Percentiles rank a stretch among this genome's conserved stretches.
Evolutionary conservation across 2,797 vertebrate species (phyloP).

Genomic region (Spinus olivaceus): DNA sequence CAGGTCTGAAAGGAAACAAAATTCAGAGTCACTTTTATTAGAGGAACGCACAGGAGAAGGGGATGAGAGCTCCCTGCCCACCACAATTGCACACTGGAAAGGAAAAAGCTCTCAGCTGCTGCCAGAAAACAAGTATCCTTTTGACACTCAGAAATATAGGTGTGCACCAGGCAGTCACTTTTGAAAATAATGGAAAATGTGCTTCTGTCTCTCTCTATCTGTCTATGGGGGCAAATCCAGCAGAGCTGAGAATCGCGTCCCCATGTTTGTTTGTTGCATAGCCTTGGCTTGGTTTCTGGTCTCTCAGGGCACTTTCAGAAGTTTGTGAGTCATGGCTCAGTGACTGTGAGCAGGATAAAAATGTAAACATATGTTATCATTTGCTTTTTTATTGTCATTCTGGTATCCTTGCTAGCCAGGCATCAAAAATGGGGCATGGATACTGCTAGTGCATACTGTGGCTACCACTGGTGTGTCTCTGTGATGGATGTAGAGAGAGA

Average conservation of each 20-base stretch:
- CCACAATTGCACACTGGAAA: neutral
- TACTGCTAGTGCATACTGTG: neutral
- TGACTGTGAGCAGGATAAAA: neutral
- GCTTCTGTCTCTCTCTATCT: neutral
- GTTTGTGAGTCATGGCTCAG: neutral
- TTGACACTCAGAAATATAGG: neutral
- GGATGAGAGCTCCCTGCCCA: neutral
- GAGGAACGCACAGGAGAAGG: neutral
- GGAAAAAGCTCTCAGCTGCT: neutral
- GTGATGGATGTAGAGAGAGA: neutral
- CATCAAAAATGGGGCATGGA: neutral
- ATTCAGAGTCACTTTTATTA: neutral
- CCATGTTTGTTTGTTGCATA: neutral
- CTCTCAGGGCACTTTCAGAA: neutral
- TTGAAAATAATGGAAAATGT: neutral
- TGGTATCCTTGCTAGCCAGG: neutral
- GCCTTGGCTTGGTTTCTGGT: neutral
- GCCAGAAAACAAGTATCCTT: neutral
- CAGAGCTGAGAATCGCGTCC: neutral
- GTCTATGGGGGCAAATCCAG: neutral
- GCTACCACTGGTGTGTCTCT: neutral
- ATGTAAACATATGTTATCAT: neutral
- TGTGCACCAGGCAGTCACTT: neutral
- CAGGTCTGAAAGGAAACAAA: neutral
- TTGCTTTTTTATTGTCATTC: neutral